Conservation (phyloP, 2,113 vertebrate species). For the Neopipo cinnamomea region DNA sequence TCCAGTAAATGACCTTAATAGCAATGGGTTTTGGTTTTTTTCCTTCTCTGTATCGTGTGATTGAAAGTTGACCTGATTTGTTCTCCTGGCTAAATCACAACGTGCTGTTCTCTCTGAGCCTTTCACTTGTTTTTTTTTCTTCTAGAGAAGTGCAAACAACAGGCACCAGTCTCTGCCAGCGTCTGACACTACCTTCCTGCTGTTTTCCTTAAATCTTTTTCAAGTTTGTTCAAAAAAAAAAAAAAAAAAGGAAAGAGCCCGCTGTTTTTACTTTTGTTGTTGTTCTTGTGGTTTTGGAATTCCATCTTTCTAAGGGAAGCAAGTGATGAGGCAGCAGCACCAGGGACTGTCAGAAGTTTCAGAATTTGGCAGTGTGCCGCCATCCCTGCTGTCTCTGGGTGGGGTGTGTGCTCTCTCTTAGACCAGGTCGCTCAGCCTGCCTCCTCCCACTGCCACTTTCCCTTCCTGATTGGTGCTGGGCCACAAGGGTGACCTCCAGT, state of each 20-base stretch:
- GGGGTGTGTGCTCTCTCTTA: background rate
- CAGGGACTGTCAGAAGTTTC: background rate
- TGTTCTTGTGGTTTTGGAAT: background rate
- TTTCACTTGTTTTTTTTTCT: slow-evolving; percentile 36
- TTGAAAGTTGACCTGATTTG: slow-evolving; percentile 56
- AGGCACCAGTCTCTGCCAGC: background rate
- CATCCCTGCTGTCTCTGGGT: background rate
- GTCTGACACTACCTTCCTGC: slow-evolving; percentile 24
- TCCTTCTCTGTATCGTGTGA: background rate
- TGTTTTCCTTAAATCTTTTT: slow-evolving; percentile 21
- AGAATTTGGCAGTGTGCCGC: background rate
- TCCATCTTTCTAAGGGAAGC: background rate
- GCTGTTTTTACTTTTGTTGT: background rate
- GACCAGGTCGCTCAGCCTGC: background rate
- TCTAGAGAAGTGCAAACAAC: slow-evolving; percentile 38
- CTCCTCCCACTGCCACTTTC: rapidly evolving
- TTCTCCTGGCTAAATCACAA: slow-evolving; percentile 31
- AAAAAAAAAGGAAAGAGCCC: background rate
- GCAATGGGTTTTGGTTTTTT: background rate
- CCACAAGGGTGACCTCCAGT: background rate
- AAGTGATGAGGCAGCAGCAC: background rate
- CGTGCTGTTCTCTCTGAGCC: background rate
- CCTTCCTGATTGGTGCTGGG: background rate
- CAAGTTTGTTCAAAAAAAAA: background rate
- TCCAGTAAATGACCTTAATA: background rate